Percentiles rank a stretch among this genome's conserved stretches.
These are phyloP conservation scores for Falco punctatus DNA, from an alignment of 2,113 vertebrate genomes.

Conservation along the genomic window DNA sequence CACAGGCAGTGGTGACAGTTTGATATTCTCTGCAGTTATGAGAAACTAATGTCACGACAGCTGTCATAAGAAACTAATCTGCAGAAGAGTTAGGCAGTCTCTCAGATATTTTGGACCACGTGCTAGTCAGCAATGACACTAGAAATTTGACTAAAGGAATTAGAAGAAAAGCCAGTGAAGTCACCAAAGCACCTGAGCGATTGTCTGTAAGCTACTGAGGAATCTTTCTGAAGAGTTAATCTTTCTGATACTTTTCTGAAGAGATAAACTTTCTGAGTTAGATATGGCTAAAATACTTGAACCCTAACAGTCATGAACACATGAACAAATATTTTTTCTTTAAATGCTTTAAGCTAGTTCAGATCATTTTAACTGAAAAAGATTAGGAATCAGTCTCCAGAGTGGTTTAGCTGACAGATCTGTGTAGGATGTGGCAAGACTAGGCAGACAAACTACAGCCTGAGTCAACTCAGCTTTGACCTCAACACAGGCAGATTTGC, in stretches of 20 bases:
- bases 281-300: not conserved
- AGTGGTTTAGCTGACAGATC: not conserved
- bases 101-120: not conserved
- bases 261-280: not conserved
- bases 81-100: not conserved
- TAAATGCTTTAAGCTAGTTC: not conserved
- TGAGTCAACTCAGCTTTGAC: not conserved
- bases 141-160: not conserved
- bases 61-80: not conserved
- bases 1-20: not conserved
- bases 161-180: not conserved
- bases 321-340: not conserved
- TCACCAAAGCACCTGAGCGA: not conserved
- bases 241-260: not conserved
- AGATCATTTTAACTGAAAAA: not conserved
- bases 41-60: rapidly evolving
- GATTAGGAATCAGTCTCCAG: not conserved
- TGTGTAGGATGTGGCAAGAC: not conserved
- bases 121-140: not conserved
- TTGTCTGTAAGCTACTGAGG: not conserved
- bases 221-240: not conserved
- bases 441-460: not conserved
- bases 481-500: not conserved
- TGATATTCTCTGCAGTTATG: not conserved
- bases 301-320: not conserved